phyloP scores from a whole-genome alignment of 2,888 invertebrate genomes.

The Thecocarcelia acutangulata region DNA sequence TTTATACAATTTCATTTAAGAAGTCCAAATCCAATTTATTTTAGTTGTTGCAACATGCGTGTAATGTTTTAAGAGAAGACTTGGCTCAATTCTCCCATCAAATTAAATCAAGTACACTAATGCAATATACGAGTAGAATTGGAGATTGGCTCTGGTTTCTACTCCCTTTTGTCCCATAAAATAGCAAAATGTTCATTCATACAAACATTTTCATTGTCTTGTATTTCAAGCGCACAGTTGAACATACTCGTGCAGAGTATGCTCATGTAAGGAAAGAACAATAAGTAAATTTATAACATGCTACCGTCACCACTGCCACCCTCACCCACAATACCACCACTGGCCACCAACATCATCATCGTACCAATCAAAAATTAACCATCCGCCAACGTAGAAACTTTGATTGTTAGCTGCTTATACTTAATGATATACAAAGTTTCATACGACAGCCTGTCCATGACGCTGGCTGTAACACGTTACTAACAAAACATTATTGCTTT shows the following conservation, averaged over 20 bases:
- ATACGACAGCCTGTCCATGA: neutral
- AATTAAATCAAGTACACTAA: slow-evolving; percentile 81
- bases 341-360: slow-evolving; percentile 6
- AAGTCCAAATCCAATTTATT: slow-evolving; percentile 71
- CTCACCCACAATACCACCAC: too few species aligned
- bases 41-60: slow-evolving; percentile 71
- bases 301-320: slow-evolving; percentile 8
- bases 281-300: slow-evolving; percentile 68
- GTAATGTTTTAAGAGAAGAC: slow-evolving; percentile 56
- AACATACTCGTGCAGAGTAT: neutral
- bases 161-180: slow-evolving; percentile 79
- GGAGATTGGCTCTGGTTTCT: slow-evolving; percentile 72
- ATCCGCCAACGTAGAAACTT: slow-evolving; percentile 20
- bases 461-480: slow-evolving; percentile 15
- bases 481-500: slow-evolving; percentile 46
- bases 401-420: slow-evolving; percentile 37
- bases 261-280: slow-evolving; percentile 29
- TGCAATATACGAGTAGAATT: slow-evolving; percentile 76
- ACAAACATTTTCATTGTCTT: slow-evolving; percentile 59
- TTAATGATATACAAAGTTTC: neutral
- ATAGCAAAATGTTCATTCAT: slow-evolving; percentile 61
- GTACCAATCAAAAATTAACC: slow-evolving; percentile 27
- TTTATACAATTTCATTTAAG: slow-evolving; percentile 52
- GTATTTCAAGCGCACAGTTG: slow-evolving; percentile 22
- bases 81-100: slow-evolving; percentile 79